Evolutionary conservation across 2,888 invertebrate genomes (phyloP).

Genomic region (Cantharis nigra): DNA sequence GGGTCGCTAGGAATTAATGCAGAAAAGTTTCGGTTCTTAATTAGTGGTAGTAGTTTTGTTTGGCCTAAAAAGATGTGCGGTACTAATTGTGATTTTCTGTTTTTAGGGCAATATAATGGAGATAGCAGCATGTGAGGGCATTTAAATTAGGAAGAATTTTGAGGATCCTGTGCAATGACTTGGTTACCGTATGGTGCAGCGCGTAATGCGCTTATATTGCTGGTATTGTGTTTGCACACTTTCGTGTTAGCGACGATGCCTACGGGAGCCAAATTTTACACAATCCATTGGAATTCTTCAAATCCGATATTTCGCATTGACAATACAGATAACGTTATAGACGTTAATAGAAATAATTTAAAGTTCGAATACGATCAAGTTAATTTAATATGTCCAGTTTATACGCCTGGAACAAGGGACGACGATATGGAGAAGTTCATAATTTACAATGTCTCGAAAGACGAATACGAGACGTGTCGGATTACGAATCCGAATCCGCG

Average conservation of each 20-base stretch:
- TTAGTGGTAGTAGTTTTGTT: background rate
- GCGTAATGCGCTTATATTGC: slow-evolving; percentile 45
- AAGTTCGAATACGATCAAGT: slow-evolving; percentile 95
- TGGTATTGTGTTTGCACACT: slow-evolving; percentile 47
- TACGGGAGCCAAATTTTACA: slow-evolving; percentile 55
- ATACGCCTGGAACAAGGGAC: slow-evolving; percentile 82
- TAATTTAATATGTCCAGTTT: slow-evolving; percentile 93
- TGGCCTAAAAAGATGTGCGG: no score
- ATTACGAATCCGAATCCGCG: slow-evolving; percentile 93
- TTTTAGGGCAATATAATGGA: slow-evolving; percentile 16
- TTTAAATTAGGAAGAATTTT: slow-evolving; percentile 13
- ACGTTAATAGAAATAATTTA: slow-evolving; percentile 88
- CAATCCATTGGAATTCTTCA: slow-evolving; percentile 56
- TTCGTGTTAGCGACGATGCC: slow-evolving; percentile 51
- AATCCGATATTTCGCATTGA: slow-evolving; percentile 83
- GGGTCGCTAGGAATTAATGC: background rate
- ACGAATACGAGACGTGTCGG: slow-evolving; percentile 94
- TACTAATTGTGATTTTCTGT: slow-evolving; percentile 4
- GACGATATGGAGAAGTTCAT: slow-evolving; percentile 94
- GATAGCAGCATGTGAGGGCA: slow-evolving; percentile 21
- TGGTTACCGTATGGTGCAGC: slow-evolving; percentile 39
- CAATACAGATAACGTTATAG: slow-evolving; percentile 96
- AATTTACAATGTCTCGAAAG: slow-evolving; percentile 95
- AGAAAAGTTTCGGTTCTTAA: background rate
- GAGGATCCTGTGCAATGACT: slow-evolving; percentile 37